Percentiles rank a stretch among this genome's conserved stretches.
These are phyloP conservation scores for Lanistes nyassanus DNA, from an alignment of 1,140 invertebrate genomes.

Conservation along the genomic window DNA sequence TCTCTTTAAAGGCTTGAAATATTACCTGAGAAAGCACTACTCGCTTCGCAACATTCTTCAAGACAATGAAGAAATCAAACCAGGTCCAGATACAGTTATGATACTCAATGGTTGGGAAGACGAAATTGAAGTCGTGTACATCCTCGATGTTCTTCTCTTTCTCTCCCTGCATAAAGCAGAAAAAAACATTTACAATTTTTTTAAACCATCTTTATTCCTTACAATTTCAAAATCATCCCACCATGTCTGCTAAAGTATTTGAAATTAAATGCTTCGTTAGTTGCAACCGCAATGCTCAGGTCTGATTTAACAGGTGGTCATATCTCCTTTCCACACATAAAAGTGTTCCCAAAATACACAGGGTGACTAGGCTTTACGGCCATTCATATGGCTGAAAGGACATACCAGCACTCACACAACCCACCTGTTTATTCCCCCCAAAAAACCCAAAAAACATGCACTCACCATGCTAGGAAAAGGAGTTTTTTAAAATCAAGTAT, in stretches of 20 bases:
- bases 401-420: not conserved
- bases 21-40: conserved; percentile 85
- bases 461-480: no score
- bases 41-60: conserved; percentile 92
- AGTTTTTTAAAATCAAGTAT: no score
- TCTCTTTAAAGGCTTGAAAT: not conserved
- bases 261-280: no score
- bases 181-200: not conserved
- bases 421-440: no score
- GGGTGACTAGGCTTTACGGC: no score
- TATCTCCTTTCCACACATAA: no score
- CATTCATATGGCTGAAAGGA: not conserved
- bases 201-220: not conserved
- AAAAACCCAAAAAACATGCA: no score
- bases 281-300: not conserved
- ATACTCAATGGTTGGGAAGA: conserved; percentile 96
- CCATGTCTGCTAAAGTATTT: not conserved
- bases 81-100: conserved; percentile 99
- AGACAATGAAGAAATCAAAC: conserved; percentile 95
- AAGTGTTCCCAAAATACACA: no score
- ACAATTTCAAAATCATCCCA: no score
- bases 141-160: conserved; percentile 99
- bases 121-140: conserved; percentile 90
- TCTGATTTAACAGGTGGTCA: not conserved
- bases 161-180: conserved; percentile 76